Conservation (phyloP, 2,797 vertebrate genomes). For the Spinus pinus region DNA sequence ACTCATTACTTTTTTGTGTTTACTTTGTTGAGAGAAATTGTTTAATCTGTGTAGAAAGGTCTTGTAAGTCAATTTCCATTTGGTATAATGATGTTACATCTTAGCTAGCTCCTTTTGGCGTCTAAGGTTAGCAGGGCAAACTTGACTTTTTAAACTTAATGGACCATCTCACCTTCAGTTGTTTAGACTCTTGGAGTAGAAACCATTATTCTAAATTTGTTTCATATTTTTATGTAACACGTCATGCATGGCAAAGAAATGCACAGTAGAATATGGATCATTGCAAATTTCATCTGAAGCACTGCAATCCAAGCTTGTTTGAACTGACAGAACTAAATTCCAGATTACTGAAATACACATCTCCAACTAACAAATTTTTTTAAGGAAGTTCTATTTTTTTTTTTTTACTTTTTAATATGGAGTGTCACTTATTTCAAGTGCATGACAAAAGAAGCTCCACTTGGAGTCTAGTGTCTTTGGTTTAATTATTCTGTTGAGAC, state of each 20-base stretch:
- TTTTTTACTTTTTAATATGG: neutral
- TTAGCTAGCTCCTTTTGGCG: neutral
- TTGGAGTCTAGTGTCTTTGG: neutral
- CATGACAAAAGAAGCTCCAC: neutral
- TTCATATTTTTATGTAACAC: neutral
- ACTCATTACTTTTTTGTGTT: neutral
- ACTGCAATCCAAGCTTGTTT: neutral
- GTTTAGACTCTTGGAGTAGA: neutral
- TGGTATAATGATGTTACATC: neutral
- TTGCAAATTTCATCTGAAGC: neutral
- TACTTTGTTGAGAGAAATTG: neutral
- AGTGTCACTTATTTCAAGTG: neutral
- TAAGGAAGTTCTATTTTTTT: neutral
- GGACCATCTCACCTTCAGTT: neutral
- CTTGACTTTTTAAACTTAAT: neutral
- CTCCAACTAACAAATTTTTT: neutral
- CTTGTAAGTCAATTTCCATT: neutral
- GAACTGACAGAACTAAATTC: neutral
- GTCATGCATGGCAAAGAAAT: neutral
- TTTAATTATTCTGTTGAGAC: neutral
- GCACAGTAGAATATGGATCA: neutral
- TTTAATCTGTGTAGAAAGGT: neutral
- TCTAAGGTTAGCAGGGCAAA: neutral
- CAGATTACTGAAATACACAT: neutral
- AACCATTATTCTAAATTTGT: neutral